Evolutionary conservation across 2,113 vertebrate genomes (phyloP), one percentile per base, ranked within the genome.

Genomic region (Lipotes vexillifer): DNA sequence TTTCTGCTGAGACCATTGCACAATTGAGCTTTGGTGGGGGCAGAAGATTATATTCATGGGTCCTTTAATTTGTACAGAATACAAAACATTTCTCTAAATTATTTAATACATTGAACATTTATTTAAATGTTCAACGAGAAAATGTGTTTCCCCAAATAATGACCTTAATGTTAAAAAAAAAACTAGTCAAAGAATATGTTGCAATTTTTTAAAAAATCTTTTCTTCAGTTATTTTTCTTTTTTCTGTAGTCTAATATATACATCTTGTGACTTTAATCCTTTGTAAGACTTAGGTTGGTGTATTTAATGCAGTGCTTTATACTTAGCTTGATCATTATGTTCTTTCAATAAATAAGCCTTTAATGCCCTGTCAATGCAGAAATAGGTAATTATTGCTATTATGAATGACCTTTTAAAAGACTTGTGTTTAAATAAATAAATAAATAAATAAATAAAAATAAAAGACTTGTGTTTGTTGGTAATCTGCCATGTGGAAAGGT

Each of bases 31-130:
- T 97, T 98, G 96, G 77, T 38, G 72, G 82, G 97, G 15, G 14
- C 18, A 25, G n/a, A 77, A 23, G 29, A 41, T 31, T 78, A 52
- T 72, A 93, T 97, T 96, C 92, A 94, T 82, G n/a, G 4, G 93
- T 96, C 97, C 96, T 97, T 97, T 98, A 97, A 97, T 98, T 92
- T 96, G 91, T 97, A 91, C 90, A 63, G 95, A 97, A 96, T 83
- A 83, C 93, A 98, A 89, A 96, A 97, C 97, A 93, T 95, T 98
- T 95, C 93, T 98, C 97, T 98, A 98, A 98, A 88, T 98, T 96
- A 97, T 96, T 96, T 96, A 96, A 95, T 96, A 66, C 41, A 63
- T 75, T 97, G 95, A 94, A 96, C 94, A 95, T 94, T 96, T 69
- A 97, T 93, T 80, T 93, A 81, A 92, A 69, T 94, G 96, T 98